Evolutionary conservation across 2,888 invertebrate species (phyloP).

Genomic region (Sclerodermus sp.): DNA sequence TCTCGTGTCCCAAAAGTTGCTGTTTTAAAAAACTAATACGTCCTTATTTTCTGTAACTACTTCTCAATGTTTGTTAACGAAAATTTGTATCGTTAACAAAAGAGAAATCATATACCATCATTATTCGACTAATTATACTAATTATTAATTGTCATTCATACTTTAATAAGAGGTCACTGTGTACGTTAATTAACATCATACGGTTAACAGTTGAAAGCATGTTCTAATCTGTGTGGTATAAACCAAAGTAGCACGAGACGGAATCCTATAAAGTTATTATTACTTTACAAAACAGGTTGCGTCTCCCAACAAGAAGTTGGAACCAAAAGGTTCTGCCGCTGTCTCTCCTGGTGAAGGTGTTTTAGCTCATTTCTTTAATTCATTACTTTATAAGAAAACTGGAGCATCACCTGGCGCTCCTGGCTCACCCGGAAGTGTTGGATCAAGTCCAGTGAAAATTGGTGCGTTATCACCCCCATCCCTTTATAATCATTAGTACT

Average conservation of each 20-base stretch:
- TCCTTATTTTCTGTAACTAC: too few relatives aligned
- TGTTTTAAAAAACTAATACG: too few relatives aligned
- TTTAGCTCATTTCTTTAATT: slow-evolving; percentile 97
- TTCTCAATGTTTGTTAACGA: too few relatives aligned
- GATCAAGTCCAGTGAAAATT: slow-evolving; percentile 45
- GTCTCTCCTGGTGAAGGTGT: slow-evolving; percentile 89
- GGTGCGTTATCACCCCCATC: slow-evolving; percentile 37
- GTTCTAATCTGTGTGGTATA: slow-evolving; percentile 52
- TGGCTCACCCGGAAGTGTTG: slow-evolving; percentile 59
- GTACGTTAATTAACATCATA: slow-evolving; percentile 4
- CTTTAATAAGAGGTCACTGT: too few relatives aligned
- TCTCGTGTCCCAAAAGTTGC: not conserved
- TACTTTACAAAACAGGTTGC: slow-evolving; percentile 41
- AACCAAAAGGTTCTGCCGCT: slow-evolving; percentile 61
- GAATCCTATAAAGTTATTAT: slow-evolving; percentile 19
- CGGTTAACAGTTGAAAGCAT: slow-evolving; percentile 42
- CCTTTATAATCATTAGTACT: not conserved
- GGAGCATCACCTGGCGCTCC: slow-evolving; percentile 67
- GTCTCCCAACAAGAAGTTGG: slow-evolving; percentile 71
- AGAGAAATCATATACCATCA: too few relatives aligned
- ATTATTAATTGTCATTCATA: too few relatives aligned
- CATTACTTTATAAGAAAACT: slow-evolving; percentile 91
- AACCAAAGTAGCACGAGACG: slow-evolving; percentile 19
- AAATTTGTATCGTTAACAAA: too few relatives aligned
- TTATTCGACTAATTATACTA: too few relatives aligned